These are phyloP conservation scores for Otolemur garnettii DNA, from an alignment of 2,113 vertebrate genomes.

Conservation along the genomic window DNA sequence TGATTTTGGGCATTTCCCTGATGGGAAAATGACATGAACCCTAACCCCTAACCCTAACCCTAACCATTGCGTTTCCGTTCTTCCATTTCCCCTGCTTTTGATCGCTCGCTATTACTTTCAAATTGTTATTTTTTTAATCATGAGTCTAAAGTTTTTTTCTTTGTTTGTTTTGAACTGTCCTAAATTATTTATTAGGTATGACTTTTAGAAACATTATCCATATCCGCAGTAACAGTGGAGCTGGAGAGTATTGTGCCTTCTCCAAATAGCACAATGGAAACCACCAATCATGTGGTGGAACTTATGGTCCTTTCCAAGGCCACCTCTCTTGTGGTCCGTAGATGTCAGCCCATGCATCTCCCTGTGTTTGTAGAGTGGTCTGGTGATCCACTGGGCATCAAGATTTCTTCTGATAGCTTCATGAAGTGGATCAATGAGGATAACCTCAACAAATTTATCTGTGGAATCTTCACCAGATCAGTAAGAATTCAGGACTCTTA, in stretches of 20 bases:
- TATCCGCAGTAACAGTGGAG: slow-evolving; percentile 95
- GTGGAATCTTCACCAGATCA: slow-evolving; percentile 99
- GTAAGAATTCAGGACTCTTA: slow-evolving; percentile 96
- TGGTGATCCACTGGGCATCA: slow-evolving; percentile 84
- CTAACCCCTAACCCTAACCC: no score
- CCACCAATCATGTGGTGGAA: slow-evolving; percentile 98
- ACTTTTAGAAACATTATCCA: slow-evolving; percentile 87
- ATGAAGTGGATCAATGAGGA: slow-evolving; percentile 95
- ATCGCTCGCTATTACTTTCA: not conserved
- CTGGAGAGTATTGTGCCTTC: slow-evolving; percentile 97
- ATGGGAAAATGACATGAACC: not conserved
- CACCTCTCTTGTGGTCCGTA: slow-evolving; percentile 97
- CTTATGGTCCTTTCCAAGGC: slow-evolving; percentile 98
- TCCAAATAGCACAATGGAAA: slow-evolving; percentile 95
- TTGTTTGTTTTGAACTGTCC: not conserved
- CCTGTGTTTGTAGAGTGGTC: slow-evolving; percentile 97
- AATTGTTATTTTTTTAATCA: not conserved
- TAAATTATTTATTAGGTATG: slow-evolving; percentile 90
- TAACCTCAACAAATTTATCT: slow-evolving; percentile 98
- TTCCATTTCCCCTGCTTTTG: not conserved
- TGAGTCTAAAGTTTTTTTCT: not conserved
- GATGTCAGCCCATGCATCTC: slow-evolving; percentile 98
- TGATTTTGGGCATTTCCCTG: not conserved
- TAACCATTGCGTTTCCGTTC: not conserved
- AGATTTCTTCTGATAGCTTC: slow-evolving; percentile 97